phyloP scores from a whole-genome alignment of 2,888 invertebrate genomes.

The Melitaea athalia region DNA sequence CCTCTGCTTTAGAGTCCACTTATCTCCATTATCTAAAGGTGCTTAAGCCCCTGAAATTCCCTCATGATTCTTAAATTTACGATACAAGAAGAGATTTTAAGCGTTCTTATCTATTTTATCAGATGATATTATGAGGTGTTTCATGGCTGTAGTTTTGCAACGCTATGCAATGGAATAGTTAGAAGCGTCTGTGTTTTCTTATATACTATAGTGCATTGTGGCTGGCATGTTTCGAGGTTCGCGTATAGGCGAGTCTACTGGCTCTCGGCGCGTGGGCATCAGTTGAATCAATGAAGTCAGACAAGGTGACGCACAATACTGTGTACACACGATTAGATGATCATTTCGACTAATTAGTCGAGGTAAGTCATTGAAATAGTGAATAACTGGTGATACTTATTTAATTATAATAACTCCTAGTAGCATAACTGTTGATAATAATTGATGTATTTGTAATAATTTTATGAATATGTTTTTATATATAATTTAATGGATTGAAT shows the following conservation, averaged over 20 bases:
- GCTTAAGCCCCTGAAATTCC: slow-evolving; percentile 78
- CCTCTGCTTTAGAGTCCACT: slow-evolving; percentile 61
- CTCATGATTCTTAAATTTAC: slow-evolving; percentile 76
- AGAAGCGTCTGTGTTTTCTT: slow-evolving; percentile 43
- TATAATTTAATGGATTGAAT: neutral
- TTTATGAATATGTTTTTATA: neutral
- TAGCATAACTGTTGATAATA: neutral
- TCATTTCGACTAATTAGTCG: slow-evolving; percentile 47
- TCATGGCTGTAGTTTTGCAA: slow-evolving; percentile 53
- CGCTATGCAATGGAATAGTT: slow-evolving; percentile 4
- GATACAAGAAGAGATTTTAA: slow-evolving; percentile 73
- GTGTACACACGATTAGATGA: slow-evolving; percentile 33
- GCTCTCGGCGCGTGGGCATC: slow-evolving; percentile 22
- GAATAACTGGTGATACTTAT: neutral
- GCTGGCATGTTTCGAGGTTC: neutral
- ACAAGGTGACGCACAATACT: slow-evolving; percentile 49
- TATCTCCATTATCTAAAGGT: slow-evolving; percentile 80
- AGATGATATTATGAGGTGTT: slow-evolving; percentile 67
- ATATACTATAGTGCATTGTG: slow-evolving; percentile 6
- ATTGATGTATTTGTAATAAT: neutral
- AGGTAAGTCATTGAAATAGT: slow-evolving; percentile 54
- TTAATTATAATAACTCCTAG: neutral
- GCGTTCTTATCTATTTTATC: slow-evolving; percentile 76
- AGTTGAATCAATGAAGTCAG: slow-evolving; percentile 52
- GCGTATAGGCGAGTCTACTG: slow-evolving; percentile 8